Percentiles rank a stretch among this genome's conserved stretches.
Conservation (phyloP, 2,888 invertebrate genomes). For the Andrena chrysosceles region DNA sequence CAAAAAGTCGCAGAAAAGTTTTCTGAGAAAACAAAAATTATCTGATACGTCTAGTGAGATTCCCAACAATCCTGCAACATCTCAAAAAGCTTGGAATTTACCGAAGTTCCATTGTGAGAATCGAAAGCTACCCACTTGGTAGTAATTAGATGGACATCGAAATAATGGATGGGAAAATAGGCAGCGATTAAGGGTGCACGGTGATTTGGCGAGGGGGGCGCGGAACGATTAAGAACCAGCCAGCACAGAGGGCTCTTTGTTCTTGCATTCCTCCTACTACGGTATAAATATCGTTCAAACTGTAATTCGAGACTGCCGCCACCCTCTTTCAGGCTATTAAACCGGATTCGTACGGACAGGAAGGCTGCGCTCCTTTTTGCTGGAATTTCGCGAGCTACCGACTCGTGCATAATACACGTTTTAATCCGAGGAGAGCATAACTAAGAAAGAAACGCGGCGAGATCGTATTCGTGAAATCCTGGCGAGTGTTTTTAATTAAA, state of each 20-base stretch:
- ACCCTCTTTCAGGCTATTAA: slow-evolving; percentile 32
- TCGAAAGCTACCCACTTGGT: slow-evolving; percentile 35
- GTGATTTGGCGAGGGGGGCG: slow-evolving; percentile 24
- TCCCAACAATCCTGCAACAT: slow-evolving; percentile 13
- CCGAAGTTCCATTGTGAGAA: slow-evolving; percentile 21
- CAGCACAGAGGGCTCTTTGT: slow-evolving; percentile 53
- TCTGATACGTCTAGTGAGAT: neutral
- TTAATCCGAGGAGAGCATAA: slow-evolving; percentile 25
- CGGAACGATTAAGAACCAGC: slow-evolving; percentile 26
- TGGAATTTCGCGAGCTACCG: slow-evolving; percentile 25
- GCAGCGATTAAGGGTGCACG: slow-evolving; percentile 54
- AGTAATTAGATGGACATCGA: slow-evolving; percentile 60
- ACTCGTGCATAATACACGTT: slow-evolving; percentile 30
- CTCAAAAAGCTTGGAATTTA: slow-evolving; percentile 25
- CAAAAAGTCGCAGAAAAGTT: too few species aligned
- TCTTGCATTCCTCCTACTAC: slow-evolving; percentile 32
- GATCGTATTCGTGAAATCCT: neutral
- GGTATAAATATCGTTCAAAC: slow-evolving; percentile 39
- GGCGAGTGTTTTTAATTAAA: neutral
- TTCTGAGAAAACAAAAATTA: too few species aligned
- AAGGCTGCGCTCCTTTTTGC: slow-evolving; percentile 22
- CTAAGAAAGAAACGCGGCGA: slow-evolving; percentile 3
- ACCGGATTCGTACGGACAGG: slow-evolving; percentile 33
- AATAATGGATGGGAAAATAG: slow-evolving; percentile 57
- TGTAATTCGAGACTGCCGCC: slow-evolving; percentile 37